Conservation (phyloP, 2,888 invertebrate species). For the Trachelus tabidus region DNA sequence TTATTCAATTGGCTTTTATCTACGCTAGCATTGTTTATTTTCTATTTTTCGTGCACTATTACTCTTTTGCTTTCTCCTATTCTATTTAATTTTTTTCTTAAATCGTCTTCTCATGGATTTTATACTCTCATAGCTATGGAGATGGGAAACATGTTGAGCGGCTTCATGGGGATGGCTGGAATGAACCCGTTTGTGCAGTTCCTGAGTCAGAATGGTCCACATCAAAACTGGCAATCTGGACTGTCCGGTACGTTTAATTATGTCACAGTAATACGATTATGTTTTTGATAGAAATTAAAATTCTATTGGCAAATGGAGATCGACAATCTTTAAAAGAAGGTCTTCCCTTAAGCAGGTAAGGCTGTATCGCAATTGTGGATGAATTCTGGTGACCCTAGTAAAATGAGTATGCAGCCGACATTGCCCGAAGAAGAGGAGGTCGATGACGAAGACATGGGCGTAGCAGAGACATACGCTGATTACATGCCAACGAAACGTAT, state of each 20-base stretch:
- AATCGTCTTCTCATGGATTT: background rate
- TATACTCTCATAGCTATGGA: constrained; percentile 52
- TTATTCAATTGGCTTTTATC: too few species aligned
- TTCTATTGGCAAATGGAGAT: too few species aligned
- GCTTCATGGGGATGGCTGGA: constrained; percentile 61
- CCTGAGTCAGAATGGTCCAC: constrained; percentile 60
- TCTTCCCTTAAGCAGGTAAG: constrained; percentile 63
- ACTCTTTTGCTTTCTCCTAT: too few species aligned
- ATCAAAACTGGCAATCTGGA: constrained; percentile 60
- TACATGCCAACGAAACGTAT: constrained; percentile 92
- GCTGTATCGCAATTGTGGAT: constrained; percentile 73
- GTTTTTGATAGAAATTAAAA: background rate
- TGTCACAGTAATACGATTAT: constrained; percentile 13
- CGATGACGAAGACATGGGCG: constrained; percentile 96
- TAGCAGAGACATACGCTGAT: constrained; percentile 98
- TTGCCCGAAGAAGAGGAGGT: constrained; percentile 81
- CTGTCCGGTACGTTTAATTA: constrained; percentile 50
- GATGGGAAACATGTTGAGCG: constrained; percentile 61
- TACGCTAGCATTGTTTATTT: too few species aligned
- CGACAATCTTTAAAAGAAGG: too few species aligned
- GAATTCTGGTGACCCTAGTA: constrained; percentile 66
- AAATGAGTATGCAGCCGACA: constrained; percentile 60
- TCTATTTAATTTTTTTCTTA: too few species aligned
- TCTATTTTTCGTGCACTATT: too few species aligned
- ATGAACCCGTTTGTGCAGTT: constrained; percentile 66